Evolutionary conservation across 2,888 invertebrate genomes (phyloP).

Genomic region (Drosophila fulvimacula): DNA sequence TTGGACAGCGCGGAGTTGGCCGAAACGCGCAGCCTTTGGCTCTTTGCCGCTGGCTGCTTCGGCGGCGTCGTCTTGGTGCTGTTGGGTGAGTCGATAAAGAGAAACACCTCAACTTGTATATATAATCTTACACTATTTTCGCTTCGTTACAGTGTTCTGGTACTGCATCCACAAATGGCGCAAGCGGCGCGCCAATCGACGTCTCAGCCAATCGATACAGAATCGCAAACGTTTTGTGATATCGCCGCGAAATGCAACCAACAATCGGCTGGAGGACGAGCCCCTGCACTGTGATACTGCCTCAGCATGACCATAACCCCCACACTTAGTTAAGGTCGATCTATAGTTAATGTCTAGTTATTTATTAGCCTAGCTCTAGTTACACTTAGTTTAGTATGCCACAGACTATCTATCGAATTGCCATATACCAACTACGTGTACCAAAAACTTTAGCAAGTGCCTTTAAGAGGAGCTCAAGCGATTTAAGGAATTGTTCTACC

Average conservation of each 20-base stretch:
- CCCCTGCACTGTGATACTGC: conserved; percentile 82
- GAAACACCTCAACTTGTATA: not conserved
- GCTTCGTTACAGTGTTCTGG: conserved; percentile 59
- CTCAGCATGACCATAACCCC: conserved; percentile 37
- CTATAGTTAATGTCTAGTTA: conserved; percentile 40
- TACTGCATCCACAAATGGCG: conserved; percentile 77
- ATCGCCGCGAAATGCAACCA: conserved; percentile 77
- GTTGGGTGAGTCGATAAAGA: conserved; percentile 65
- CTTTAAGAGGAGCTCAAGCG: not conserved
- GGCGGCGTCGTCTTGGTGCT: conserved; percentile 71
- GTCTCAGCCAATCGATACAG: conserved; percentile 54
- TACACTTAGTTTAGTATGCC: conserved; percentile 11
- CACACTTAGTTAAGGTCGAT: conserved; percentile 1
- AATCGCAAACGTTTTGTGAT: conserved; percentile 79
- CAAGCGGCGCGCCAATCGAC: conserved; percentile 60
- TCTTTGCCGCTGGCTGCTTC: conserved; percentile 71
- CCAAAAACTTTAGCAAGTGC: conserved; percentile 38
- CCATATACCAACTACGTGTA: conserved; percentile 40
- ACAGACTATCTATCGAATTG: conserved; percentile 34
- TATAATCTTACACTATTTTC: not conserved
- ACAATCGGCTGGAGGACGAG: conserved; percentile 66
- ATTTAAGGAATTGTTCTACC: conserved; percentile 16
- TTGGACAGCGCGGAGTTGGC: conserved; percentile 65
- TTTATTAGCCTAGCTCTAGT: conserved; percentile 45
- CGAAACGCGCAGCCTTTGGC: conserved; percentile 77